phyloP scores from a whole-genome alignment of 1,140 invertebrate species.

The Battus philenor region DNA sequence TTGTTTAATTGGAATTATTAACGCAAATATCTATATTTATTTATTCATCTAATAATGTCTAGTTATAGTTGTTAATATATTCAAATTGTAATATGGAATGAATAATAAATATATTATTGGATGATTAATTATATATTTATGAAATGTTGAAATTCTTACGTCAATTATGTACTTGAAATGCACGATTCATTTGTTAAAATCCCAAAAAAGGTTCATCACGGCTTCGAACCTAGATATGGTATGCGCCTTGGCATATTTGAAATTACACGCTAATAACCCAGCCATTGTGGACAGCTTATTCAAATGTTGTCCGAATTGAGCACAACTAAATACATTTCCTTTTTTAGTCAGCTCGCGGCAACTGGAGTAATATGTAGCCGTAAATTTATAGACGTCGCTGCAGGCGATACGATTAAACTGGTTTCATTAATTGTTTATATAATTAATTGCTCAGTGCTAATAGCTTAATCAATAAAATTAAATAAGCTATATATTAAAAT shows the following conservation, averaged over 20 bases:
- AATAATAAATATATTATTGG: too few species aligned
- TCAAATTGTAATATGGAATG: too few species aligned
- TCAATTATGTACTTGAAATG: too few species aligned
- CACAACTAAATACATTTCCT: conserved; percentile 5
- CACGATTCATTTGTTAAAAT: neutral
- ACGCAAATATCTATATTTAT: too few species aligned
- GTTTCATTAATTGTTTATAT: conserved; percentile 9
- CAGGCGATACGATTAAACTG: conserved; percentile 2
- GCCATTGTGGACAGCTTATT: neutral
- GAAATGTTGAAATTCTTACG: too few species aligned
- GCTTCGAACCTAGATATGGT: conserved; percentile 3
- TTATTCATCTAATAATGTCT: too few species aligned
- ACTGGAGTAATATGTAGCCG: neutral
- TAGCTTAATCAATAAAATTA: conserved; percentile 6
- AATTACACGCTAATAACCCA: neutral
- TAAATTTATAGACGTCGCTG: conserved; percentile 2
- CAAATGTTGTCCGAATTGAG: conserved; percentile 4
- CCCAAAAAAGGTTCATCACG: conserved; percentile 3
- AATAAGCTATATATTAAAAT: conserved; percentile 1
- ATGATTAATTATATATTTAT: too few species aligned
- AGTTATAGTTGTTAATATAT: too few species aligned
- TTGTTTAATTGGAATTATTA: too few species aligned
- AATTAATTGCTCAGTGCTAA: conserved; percentile 4
- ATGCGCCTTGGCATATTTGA: conserved; percentile 1
- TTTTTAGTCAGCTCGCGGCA: conserved; percentile 1